Percentiles rank a stretch among this genome's conserved stretches.
Evolutionary conservation across 2,797 vertebrate species (phyloP).

Genomic region (Pipistrellus kuhlii): DNA sequence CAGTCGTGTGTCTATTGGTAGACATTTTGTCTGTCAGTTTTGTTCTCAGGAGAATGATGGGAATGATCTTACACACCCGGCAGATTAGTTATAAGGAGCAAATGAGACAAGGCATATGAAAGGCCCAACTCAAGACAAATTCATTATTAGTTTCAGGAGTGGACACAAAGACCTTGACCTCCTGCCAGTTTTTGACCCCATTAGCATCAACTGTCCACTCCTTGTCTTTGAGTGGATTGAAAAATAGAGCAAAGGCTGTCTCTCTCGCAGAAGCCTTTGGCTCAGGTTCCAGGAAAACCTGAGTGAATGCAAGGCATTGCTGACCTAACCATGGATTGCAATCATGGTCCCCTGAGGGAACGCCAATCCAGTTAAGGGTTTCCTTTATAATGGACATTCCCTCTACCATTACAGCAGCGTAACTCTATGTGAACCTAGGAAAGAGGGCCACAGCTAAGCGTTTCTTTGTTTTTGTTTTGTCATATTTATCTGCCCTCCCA

Average conservation of each 20-base stretch:
- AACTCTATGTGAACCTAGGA: neutral
- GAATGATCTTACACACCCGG: rapidly evolving
- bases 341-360: neutral
- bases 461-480: neutral
- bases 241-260: neutral
- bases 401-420: neutral
- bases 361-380: neutral
- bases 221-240: neutral
- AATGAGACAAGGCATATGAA: neutral
- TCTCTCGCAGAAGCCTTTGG: neutral
- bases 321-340: neutral
- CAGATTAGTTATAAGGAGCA: neutral
- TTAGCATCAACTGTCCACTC: neutral
- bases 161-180: neutral
- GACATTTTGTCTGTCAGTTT: neutral
- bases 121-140: neutral
- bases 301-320: neutral
- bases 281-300: neutral
- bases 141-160: neutral
- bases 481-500: neutral
- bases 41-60: neutral
- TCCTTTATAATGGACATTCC: neutral
- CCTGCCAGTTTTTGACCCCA: neutral
- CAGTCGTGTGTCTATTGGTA: neutral
- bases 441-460: neutral